Conservation (phyloP, 2,113 vertebrate species). For the Amblyornis subalaris region DNA sequence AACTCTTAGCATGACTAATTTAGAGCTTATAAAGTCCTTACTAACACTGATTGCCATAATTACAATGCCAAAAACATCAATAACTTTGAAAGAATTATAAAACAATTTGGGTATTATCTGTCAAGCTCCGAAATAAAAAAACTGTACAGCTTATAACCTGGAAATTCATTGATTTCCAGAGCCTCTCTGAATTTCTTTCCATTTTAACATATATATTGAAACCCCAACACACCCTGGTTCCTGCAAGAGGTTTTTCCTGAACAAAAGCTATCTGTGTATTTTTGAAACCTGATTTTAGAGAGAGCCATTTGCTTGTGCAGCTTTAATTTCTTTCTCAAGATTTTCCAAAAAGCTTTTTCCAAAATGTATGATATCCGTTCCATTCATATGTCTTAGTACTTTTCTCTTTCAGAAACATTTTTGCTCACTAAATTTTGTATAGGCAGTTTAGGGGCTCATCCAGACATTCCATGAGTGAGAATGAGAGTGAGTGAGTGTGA, state of each 20-base stretch:
- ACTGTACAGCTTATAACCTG: background rate
- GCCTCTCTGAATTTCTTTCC: background rate
- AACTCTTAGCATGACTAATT: background rate
- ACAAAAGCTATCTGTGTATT: background rate
- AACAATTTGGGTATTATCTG: background rate
- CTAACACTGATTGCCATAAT: background rate
- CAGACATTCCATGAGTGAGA: no score
- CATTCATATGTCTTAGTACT: background rate
- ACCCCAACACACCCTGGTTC: background rate
- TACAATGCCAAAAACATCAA: slow-evolving; percentile 9
- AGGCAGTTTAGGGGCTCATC: background rate
- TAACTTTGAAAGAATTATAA: background rate
- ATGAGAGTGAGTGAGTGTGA: no score
- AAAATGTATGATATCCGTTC: background rate
- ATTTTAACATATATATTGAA: background rate
- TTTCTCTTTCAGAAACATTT: background rate
- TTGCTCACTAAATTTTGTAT: background rate
- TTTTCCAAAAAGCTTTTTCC: background rate
- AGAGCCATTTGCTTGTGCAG: background rate
- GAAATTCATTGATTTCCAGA: background rate
- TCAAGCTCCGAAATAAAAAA: background rate
- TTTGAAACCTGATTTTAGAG: background rate
- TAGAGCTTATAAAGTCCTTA: background rate
- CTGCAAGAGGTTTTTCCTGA: background rate
- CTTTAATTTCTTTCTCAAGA: background rate